Base-by-base conservation (phyloP, 2,797 vertebrate genomes). In the Enteromius anoplus region DNA sequence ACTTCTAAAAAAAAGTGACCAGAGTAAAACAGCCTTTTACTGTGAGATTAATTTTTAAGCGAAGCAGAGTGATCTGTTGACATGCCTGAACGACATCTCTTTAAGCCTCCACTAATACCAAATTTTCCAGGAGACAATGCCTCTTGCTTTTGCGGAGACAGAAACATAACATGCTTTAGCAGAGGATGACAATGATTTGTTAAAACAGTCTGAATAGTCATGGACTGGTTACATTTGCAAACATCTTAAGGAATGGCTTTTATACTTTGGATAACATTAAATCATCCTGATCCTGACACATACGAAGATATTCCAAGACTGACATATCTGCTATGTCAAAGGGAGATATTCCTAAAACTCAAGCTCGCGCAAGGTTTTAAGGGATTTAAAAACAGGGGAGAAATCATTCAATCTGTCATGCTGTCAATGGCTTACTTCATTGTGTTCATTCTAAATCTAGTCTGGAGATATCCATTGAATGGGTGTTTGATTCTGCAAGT, bases 261-360 rank as follows among this genome's bases (percentile, higher is more conserved):
- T 90, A 89, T 89, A 90, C 91, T 94, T 92, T 91, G 88, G 91
- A 94, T 92, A 92, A 92, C 90, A 93, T 91, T 93, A 93, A 93
- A 92, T 89, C 87, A 88, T 88, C 87, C 91, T 90, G 93, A 93
- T 93, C 89, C 90, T 92, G 93, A 93, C 91, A 91, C 83, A 92
- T 91, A 81, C 88, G 92, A 92, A 91, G 90, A 89, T 90, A 90
- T 91, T 92, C 92, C 91, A 92, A 91, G 93, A 90, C 83, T 85
- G 89, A 92, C 89, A 91, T 91, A 86, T 93, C 89, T 89, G 90
- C 91, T 90, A 90, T 85, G 90, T 89, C 90, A 91, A 93, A 93
- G 93, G 91, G 91, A 92, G 90, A 93, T 91, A 92, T 92, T 89
- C 86, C 88, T 92, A 87, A 91, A 93, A 92, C 86, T 89, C 86